Percentiles rank a stretch among this genome's conserved stretches.
phyloP scores from a whole-genome alignment of 2,888 invertebrate species.

The Malachius bipustulatus region DNA sequence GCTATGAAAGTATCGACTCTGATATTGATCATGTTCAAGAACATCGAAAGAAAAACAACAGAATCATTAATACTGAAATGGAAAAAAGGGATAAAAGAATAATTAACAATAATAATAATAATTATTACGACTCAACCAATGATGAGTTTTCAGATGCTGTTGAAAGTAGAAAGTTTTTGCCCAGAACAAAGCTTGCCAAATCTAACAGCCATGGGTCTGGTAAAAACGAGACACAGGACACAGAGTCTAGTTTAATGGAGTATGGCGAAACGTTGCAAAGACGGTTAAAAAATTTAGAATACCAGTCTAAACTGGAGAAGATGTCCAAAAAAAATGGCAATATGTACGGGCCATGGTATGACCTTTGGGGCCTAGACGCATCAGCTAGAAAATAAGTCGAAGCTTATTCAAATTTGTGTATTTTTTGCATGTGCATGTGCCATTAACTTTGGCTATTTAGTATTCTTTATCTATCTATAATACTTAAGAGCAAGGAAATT shows the following conservation, averaged over 20 bases:
- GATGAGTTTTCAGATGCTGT: slow-evolving; percentile 33
- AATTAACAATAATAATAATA: too few relatives aligned
- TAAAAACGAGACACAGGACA: slow-evolving; percentile 30
- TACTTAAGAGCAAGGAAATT: neutral
- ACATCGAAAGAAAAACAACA: slow-evolving; percentile 9
- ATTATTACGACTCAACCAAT: slow-evolving; percentile 32
- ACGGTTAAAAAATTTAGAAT: slow-evolving; percentile 35
- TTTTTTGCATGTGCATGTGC: too few relatives aligned
- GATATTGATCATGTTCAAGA: slow-evolving; percentile 23
- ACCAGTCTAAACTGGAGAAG: slow-evolving; percentile 34
- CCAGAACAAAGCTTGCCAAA: slow-evolving; percentile 58
- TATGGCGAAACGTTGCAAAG: slow-evolving; percentile 37
- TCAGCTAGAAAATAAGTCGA: slow-evolving; percentile 38
- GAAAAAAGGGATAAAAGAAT: slow-evolving; percentile 27
- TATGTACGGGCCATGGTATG: slow-evolving; percentile 80
- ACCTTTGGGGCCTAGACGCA: slow-evolving; percentile 70
- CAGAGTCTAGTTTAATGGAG: slow-evolving; percentile 33
- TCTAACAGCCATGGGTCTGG: slow-evolving; percentile 36
- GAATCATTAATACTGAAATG: slow-evolving; percentile 21
- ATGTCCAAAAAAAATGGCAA: slow-evolving; percentile 50
- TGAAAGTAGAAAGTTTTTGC: slow-evolving; percentile 48
- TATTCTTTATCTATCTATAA: neutral
- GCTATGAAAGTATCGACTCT: slow-evolving; percentile 34
- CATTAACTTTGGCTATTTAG: too few relatives aligned
- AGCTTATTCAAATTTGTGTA: slow-evolving; percentile 1